Evolutionary conservation across 2,113 vertebrate genomes (phyloP).

Genomic region (Melozone crissalis): DNA sequence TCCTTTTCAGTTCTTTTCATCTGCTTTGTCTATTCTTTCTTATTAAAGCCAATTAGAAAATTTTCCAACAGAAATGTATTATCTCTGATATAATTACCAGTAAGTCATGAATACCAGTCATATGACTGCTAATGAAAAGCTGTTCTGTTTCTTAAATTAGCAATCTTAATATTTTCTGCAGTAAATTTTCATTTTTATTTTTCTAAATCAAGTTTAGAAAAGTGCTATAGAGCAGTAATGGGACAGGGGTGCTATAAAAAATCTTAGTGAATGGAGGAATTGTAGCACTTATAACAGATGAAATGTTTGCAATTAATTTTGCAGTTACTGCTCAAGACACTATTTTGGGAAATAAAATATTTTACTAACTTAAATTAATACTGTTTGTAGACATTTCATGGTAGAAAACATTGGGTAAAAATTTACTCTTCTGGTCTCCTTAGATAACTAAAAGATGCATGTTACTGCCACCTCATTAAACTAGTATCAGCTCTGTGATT

Average conservation of each 20-base stretch:
- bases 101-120: slow-evolving; percentile 30
- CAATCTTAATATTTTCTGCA: slow-evolving; percentile 36
- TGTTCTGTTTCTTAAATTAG: slow-evolving; percentile 51
- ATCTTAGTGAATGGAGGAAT: not conserved
- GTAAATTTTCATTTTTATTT: slow-evolving; percentile 34
- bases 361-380: slow-evolving; percentile 21
- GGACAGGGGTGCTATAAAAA: slow-evolving; percentile 24
- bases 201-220: slow-evolving; percentile 24
- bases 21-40: slow-evolving; percentile 18
- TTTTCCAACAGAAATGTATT: slow-evolving; percentile 22
- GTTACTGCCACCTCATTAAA: not conserved
- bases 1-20: slow-evolving; percentile 26
- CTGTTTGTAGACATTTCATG: not conserved
- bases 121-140: slow-evolving; percentile 45
- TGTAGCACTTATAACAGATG: slow-evolving; percentile 7
- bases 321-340: not conserved
- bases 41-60: slow-evolving; percentile 37
- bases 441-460: not conserved
- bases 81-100: slow-evolving; percentile 51
- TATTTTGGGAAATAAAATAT: slow-evolving; percentile 40
- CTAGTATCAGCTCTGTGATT: not conserved
- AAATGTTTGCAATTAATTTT: slow-evolving; percentile 47
- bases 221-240: not conserved
- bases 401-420: not conserved
- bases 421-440: not conserved